phyloP scores from a whole-genome alignment of 2,888 invertebrate genomes.

The Cinara cedri region DNA sequence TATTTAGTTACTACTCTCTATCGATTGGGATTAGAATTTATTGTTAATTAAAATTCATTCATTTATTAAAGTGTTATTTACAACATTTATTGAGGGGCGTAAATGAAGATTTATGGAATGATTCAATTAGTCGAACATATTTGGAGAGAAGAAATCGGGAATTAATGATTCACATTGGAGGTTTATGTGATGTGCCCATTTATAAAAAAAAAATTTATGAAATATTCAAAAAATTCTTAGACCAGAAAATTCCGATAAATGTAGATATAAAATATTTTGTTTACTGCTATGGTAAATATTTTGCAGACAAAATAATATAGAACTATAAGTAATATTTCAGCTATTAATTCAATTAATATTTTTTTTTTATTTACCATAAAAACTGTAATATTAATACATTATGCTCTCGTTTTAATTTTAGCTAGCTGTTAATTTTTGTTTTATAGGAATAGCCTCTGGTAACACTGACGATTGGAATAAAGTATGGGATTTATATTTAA shows the following conservation, averaged over 20 bases:
- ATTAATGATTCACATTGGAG: constrained; percentile 45
- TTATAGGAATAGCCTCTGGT: constrained; percentile 70
- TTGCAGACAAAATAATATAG: not conserved
- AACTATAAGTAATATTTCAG: too few species aligned
- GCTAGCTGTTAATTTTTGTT: not conserved
- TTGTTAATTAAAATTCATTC: not conserved
- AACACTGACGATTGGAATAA: constrained; percentile 74
- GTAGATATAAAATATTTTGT: constrained; percentile 72
- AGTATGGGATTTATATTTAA: constrained; percentile 75
- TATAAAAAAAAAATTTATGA: constrained; percentile 24
- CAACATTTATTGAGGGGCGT: constrained; percentile 33
- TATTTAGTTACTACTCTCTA: too few species aligned
- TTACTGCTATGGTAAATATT: constrained; percentile 70
- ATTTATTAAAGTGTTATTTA: constrained; percentile 55
- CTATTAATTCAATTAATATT: too few species aligned
- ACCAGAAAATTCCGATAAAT: constrained; percentile 69
- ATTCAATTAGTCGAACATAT: constrained; percentile 23
- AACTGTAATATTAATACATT: not conserved
- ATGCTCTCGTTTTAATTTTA: not conserved
- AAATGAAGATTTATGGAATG: constrained; percentile 45
- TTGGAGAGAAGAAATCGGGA: constrained; percentile 29
- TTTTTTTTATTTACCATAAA: too few species aligned
- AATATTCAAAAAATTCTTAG: constrained; percentile 43
- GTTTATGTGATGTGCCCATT: constrained; percentile 17
- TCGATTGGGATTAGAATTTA: too few species aligned